These are phyloP conservation scores for Oryzaephilus surinamensis DNA, from an alignment of 1,140 invertebrate species.

Conservation along the genomic window DNA sequence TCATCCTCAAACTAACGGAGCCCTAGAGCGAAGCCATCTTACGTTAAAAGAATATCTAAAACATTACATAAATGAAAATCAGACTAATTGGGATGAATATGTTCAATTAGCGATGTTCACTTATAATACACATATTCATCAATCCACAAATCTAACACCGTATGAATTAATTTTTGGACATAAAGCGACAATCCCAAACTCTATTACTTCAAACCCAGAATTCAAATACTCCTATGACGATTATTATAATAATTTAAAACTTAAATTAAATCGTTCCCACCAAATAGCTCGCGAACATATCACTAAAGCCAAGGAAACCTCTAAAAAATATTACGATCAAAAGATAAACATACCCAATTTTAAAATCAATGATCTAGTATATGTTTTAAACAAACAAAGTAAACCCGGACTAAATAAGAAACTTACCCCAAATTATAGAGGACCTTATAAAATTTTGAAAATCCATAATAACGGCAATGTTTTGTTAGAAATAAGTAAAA, in stretches of 20 bases:
- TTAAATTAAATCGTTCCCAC: constrained; percentile 22
- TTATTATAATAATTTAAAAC: constrained; percentile 17
- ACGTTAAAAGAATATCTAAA: constrained; percentile 32
- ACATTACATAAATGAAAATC: constrained; percentile 31
- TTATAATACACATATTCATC: constrained; percentile 31
- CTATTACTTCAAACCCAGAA: constrained; percentile 8
- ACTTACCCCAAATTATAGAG: constrained; percentile 5
- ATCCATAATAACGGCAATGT: constrained; percentile 5
- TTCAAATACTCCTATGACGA: constrained; percentile 22
- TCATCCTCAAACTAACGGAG: constrained; percentile 30
- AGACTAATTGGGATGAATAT: constrained; percentile 34
- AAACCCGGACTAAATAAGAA: constrained; percentile 10
- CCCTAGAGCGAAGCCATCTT: constrained; percentile 32
- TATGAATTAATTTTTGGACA: constrained; percentile 24
- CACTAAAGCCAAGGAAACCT: constrained; percentile 17
- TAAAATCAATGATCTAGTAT: constrained; percentile 18
- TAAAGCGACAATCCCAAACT: constrained; percentile 5
- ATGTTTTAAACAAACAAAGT: constrained; percentile 6
- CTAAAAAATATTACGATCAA: constrained; percentile 20
- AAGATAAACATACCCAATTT: constrained; percentile 12
- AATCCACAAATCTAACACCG: constrained; percentile 22
- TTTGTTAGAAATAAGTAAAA: constrained; percentile 6
- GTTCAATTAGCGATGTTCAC: constrained; percentile 31
- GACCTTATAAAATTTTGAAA: constrained; percentile 12
- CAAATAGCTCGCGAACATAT: constrained; percentile 23